Percentiles rank a stretch among this genome's conserved stretches.
Evolutionary conservation across 2,797 vertebrate species (phyloP).

Genomic region (Pseudotriccus pelzelni): DNA sequence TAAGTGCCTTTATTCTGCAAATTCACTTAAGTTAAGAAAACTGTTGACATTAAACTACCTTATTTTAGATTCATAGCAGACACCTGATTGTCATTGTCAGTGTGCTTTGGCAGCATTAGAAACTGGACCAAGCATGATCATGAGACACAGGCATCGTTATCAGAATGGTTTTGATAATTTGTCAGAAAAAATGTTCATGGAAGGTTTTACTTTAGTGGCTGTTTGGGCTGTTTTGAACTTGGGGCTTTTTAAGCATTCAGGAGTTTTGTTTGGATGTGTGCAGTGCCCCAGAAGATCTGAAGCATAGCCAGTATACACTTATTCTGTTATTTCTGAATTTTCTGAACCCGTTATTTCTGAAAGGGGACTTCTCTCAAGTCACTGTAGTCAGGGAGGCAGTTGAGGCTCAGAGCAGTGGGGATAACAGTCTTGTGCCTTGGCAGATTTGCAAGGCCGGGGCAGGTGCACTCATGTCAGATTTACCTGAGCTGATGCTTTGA

Average conservation of each 20-base stretch:
- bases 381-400: not conserved
- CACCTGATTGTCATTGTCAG: not conserved
- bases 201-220: not conserved
- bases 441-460: not conserved
- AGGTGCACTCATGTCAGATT: not conserved
- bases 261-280: not conserved
- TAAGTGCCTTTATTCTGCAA: not conserved
- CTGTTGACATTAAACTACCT: not conserved
- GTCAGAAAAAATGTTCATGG: not conserved
- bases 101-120: not conserved
- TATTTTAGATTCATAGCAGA: not conserved
- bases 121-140: not conserved
- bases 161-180: not conserved
- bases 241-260: not conserved
- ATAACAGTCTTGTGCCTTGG: not conserved
- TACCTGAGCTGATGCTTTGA: not conserved
- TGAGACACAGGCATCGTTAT: not conserved
- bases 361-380: not conserved
- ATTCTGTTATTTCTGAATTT: not conserved
- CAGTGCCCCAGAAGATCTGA: not conserved
- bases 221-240: not conserved
- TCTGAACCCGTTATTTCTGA: not conserved
- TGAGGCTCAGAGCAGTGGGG: not conserved
- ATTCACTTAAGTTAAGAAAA: not conserved
- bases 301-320: not conserved